Evolutionary conservation across 2,797 vertebrate genomes (phyloP).

Genomic region (Amblyopsis hoosieri): DNA sequence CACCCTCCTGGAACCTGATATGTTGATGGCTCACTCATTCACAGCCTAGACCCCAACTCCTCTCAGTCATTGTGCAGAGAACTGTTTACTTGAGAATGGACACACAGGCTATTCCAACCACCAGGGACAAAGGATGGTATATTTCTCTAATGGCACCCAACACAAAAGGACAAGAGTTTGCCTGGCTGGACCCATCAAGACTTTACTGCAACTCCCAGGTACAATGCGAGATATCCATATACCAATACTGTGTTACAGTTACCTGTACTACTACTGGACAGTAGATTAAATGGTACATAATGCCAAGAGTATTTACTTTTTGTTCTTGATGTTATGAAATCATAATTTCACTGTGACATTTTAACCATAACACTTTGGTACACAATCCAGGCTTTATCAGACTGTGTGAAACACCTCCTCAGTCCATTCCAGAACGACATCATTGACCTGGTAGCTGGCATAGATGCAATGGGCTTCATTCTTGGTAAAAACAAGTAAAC

Average conservation of each 20-base stretch:
- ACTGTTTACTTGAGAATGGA: conserved; percentile 62
- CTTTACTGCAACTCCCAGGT: conserved; percentile 88
- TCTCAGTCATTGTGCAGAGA: conserved; percentile 12
- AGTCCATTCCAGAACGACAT: conserved; percentile 77
- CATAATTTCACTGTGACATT: no score
- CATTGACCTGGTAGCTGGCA: conserved; percentile 85
- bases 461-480: conserved; percentile 92
- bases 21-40: conserved; percentile 16
- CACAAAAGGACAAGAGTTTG: conserved; percentile 80
- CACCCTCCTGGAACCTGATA: conserved; percentile 11
- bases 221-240: neutral
- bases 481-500: conserved; percentile 73
- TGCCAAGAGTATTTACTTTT: no score
- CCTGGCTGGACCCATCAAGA: conserved; percentile 89
- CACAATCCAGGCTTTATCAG: conserved; percentile 78
- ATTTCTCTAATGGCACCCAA: conserved; percentile 87
- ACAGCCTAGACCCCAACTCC: conserved; percentile 16
- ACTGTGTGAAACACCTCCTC: conserved; percentile 84
- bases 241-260: no score
- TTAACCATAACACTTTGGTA: conserved; percentile 11
- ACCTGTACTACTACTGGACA: no score
- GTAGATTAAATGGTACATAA: no score
- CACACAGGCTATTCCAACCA: conserved; percentile 47
- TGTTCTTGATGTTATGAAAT: no score
- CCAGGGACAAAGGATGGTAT: conserved; percentile 81